phyloP scores from a whole-genome alignment of 2,113 vertebrate genomes.

The Apus apus region DNA sequence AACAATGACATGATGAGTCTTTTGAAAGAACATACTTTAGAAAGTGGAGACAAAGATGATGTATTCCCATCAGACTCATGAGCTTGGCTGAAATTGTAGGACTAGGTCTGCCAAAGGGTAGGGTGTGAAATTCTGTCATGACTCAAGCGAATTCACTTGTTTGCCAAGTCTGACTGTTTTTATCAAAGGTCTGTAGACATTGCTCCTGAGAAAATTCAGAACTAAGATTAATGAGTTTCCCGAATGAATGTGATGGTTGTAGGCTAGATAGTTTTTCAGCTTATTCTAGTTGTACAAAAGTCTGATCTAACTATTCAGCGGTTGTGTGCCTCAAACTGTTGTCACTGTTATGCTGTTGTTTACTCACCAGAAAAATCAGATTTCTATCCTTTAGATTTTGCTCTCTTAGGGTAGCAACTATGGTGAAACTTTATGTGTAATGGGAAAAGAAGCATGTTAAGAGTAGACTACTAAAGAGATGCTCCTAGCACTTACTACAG shows the following conservation, averaged over 20 bases:
- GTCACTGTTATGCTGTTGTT: not conserved
- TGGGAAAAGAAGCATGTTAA: not conserved
- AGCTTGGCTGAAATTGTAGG: not conserved
- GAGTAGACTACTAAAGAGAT: not conserved
- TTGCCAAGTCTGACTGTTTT: not conserved
- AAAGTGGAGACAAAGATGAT: not conserved
- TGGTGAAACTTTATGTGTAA: not conserved
- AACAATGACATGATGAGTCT: not conserved
- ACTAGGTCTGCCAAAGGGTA: not conserved
- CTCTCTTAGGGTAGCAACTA: not conserved
- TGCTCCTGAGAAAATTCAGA: not conserved
- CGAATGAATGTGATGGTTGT: not conserved
- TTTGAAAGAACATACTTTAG: not conserved
- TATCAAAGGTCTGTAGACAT: not conserved
- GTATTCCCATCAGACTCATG: not conserved
- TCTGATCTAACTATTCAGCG: not conserved
- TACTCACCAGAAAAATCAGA: not conserved
- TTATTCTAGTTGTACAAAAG: not conserved
- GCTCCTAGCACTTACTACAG: not conserved
- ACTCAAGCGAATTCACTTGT: not conserved
- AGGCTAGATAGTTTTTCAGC: not conserved
- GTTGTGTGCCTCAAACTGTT: not conserved
- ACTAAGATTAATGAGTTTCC: not conserved
- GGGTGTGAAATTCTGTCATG: not conserved
- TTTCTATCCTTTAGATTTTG: not conserved